These are phyloP conservation scores for Polyploca ridens DNA, from an alignment of 2,888 invertebrate species.

Conservation along the genomic window DNA sequence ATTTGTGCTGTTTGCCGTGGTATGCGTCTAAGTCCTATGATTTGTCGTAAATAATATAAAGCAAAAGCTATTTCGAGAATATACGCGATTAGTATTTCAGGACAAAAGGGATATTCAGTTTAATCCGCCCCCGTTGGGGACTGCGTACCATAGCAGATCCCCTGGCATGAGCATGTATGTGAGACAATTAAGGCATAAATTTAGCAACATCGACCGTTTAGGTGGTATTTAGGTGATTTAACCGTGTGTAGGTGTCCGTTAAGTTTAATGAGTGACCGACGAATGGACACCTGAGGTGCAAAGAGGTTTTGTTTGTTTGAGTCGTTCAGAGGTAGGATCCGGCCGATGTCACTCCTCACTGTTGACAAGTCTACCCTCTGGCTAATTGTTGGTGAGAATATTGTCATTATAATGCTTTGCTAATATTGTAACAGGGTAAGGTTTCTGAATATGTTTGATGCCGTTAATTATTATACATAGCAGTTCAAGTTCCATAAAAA, in stretches of 20 bases:
- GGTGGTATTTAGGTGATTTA: not conserved
- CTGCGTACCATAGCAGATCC: not conserved
- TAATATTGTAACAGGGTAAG: conserved; percentile 12
- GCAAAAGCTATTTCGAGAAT: not conserved
- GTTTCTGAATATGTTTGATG: not conserved
- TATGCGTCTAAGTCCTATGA: too few relatives aligned
- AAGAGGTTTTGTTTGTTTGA: conserved; percentile 61
- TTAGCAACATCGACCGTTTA: not conserved
- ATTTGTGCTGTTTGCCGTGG: too few relatives aligned
- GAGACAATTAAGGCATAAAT: not conserved
- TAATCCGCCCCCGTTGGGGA: not conserved
- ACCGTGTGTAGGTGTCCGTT: not conserved
- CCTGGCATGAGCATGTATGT: not conserved
- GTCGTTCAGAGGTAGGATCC: conserved; percentile 39
- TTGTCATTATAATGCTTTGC: conserved; percentile 23
- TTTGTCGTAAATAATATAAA: not conserved
- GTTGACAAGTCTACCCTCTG: conserved; percentile 30
- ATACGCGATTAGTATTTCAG: not conserved
- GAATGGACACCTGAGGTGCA: conserved; percentile 18
- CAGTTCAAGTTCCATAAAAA: too few relatives aligned
- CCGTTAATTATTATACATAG: not conserved
- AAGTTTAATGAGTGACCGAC: not conserved
- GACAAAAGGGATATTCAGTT: not conserved
- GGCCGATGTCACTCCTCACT: conserved; percentile 58
- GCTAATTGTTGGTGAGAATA: conserved; percentile 49